These are phyloP conservation scores for Yponomeuta cagnagella DNA, from an alignment of 2,888 invertebrate species.

Conservation along the genomic window DNA sequence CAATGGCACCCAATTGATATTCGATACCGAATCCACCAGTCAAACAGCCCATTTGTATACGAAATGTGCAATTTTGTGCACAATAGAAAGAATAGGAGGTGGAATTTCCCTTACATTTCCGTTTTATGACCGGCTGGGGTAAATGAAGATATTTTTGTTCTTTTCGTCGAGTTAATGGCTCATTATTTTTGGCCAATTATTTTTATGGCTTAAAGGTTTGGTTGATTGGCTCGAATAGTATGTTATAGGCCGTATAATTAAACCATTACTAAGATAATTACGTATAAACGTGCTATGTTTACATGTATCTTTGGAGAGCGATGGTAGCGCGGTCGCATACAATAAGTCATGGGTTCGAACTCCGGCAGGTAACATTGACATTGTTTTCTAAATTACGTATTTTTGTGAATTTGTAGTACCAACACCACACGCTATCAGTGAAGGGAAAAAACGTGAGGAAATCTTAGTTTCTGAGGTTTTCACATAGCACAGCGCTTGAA, in stretches of 20 bases:
- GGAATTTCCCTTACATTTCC: conserved; percentile 34
- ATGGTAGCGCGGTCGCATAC: no score
- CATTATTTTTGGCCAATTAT: conserved; percentile 18
- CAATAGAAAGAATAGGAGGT: conserved; percentile 28
- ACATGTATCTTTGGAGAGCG: no score
- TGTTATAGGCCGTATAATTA: not conserved
- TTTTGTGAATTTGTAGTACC: no score
- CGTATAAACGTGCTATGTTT: no score
- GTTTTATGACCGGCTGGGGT: conserved; percentile 53
- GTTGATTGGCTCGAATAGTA: conserved; percentile 21
- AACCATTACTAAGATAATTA: not conserved
- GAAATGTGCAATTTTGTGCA: conserved; percentile 53
- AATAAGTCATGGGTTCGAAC: no score
- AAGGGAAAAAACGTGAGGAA: no score
- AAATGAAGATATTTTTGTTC: conserved; percentile 36
- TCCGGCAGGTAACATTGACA: no score
- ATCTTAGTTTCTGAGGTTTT: no score
- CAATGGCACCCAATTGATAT: conserved; percentile 60
- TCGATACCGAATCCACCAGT: conserved; percentile 66
- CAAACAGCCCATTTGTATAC: conserved; percentile 61
- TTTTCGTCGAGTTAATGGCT: conserved; percentile 23
- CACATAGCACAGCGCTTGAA: no score
- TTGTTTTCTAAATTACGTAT: no score
- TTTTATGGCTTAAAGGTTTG: conserved; percentile 18
- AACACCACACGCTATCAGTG: no score